Conservation (phyloP, 2,888 invertebrate species). For the Archips crataeganus region DNA sequence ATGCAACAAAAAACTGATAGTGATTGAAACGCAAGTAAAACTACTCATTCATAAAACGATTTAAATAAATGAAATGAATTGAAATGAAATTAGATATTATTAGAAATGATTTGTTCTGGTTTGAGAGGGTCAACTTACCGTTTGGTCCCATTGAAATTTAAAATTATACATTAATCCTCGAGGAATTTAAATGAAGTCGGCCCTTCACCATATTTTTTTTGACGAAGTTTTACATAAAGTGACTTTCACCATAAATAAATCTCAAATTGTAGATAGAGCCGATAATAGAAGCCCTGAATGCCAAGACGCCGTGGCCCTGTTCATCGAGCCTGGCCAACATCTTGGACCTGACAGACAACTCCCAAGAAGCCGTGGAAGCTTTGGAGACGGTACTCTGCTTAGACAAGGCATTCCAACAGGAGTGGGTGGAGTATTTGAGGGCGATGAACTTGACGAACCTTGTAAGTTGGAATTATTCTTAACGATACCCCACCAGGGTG, state of each 20-base stretch:
- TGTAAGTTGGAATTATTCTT: conserved; percentile 56
- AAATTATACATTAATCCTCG: too few species aligned
- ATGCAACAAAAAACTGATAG: too few species aligned
- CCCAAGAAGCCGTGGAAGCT: conserved; percentile 68
- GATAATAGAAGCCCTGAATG: conserved; percentile 72
- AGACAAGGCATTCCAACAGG: conserved; percentile 64
- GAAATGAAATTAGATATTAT: too few species aligned
- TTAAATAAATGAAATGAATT: too few species aligned
- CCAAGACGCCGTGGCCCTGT: conserved; percentile 82
- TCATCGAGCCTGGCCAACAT: conserved; percentile 66
- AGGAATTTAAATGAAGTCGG: too few species aligned
- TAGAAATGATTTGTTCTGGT: too few species aligned
- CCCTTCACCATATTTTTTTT: too few species aligned
- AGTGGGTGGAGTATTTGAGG: conserved; percentile 74
- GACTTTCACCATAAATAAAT: background rate
- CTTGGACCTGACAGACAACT: conserved; percentile 58
- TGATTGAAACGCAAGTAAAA: too few species aligned
- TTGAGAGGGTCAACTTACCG: too few species aligned
- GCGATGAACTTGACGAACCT: conserved; percentile 54
- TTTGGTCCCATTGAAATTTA: too few species aligned
- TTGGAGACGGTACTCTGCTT: conserved; percentile 80
- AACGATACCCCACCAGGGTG: too few species aligned
- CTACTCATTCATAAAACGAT: too few species aligned
- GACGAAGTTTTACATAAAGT: background rate
- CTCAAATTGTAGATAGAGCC: conserved; percentile 63